Evolutionary conservation across 2,113 vertebrate genomes (phyloP).

Genomic region (Ciconia maguari): DNA sequence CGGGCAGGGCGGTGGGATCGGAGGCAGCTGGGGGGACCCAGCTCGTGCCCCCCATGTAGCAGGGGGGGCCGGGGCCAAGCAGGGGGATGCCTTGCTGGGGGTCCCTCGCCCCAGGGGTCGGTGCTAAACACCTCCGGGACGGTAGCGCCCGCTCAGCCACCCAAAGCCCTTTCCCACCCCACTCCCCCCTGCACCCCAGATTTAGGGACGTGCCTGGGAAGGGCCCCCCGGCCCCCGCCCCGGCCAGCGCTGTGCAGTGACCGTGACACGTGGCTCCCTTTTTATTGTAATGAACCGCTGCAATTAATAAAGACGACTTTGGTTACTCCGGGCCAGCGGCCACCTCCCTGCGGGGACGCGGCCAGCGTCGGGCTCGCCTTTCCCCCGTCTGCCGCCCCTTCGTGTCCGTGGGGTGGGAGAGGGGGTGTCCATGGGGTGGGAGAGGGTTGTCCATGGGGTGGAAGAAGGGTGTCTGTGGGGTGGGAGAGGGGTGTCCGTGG

Average conservation of each 20-base stretch:
- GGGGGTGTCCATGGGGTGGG: background rate
- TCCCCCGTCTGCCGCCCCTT: background rate
- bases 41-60: background rate
- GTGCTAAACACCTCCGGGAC: slow-evolving; percentile 27
- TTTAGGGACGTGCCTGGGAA: slow-evolving; percentile 33
- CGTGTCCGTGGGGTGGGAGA: background rate
- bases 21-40: background rate
- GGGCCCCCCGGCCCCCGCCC: slow-evolving; percentile 9
- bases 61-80: background rate
- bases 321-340: slow-evolving; percentile 58
- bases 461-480: background rate
- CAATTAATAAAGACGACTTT: slow-evolving; percentile 69
- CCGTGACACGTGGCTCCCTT: slow-evolving; percentile 72
- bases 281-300: slow-evolving; percentile 70
- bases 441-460: background rate
- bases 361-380: slow-evolving; percentile 32
- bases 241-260: slow-evolving; percentile 66
- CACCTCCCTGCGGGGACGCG: background rate
- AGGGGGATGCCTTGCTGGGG: background rate
- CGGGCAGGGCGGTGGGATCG: background rate
- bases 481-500: background rate
- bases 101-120: background rate
- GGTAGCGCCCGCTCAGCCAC: background rate
- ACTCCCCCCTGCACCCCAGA: background rate
- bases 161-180: background rate